Evolutionary conservation across 2,888 invertebrate species (phyloP), one percentile per base, ranked within the genome.

Genomic region (Eustalomyia histrio): DNA sequence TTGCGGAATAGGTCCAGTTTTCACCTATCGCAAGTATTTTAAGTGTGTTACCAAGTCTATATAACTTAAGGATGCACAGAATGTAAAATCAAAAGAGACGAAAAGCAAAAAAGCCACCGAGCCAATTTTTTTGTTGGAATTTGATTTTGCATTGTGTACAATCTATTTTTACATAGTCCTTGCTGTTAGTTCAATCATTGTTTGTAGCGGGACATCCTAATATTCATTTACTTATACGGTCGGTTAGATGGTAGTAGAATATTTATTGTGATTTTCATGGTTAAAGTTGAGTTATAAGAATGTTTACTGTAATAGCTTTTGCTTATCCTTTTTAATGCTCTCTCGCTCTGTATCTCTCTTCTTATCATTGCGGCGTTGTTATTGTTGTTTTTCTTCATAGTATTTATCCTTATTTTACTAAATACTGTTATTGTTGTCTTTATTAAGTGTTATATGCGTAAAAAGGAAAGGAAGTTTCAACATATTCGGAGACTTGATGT

Each of bases 391-490:
- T 79, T 74, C 47, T 47, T 60, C 16, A 9, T 52, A 76, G 65
- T 39, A 52, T 50, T 74, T 74, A 73, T 73, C 64, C 68, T 61
- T 69, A 72, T 68, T 76, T 67, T 63, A 69, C 65, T 79, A 78
- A 78, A 82, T 76, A 57, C 74, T 78, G 69, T 81, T 81, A 78
- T 81, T 81, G 80, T 81, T 81, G 80, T 81, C 69, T 81, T 81
- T 83, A 82, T 83, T 84, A 84, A 84, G 84, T 84, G 80, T 79
- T 80, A 82, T 71, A 50, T 76, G 76, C 73, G 76, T 74, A 68
- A 80, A 35, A 68, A 39, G 43, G n/a, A n/a, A n/a, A 63, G 72
- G 58, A 67, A 64, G 39, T 39, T 39, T 5, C 3, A 12, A 14
- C 1, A 1, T 24, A 64, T 0, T n/a, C n/a, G 60, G 65, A 67